Base-by-base conservation (phyloP, 2,888 invertebrate species). In the Protodeltote pygarga region DNA sequence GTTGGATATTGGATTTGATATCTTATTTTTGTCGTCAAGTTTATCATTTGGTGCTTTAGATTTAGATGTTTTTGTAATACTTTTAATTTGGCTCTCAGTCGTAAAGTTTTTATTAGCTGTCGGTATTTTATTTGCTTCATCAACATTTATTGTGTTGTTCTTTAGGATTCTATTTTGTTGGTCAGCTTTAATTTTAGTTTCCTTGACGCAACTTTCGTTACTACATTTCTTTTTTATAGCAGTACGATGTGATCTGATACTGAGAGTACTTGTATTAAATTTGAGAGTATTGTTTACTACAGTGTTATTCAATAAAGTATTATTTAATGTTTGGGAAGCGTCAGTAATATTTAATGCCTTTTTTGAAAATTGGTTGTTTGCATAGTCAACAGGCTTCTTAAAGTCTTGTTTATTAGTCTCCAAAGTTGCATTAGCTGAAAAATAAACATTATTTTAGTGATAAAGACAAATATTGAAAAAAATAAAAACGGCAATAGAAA, bases 201-300 rank as follows among this genome's bases (percentile, higher is more conserved):
- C 23, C 9, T 32, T 32, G 23, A 15, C 16, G 19, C 20, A 32
- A 4, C 58, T 62, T 45, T 65, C 59, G 38, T 59, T 53, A 11
- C 27, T 19, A 13, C 46, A 42, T 53, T 55, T 63, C 2, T 34
- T 51, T 48, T 67, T 67, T 24, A 52, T 69, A n/a, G 52, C 49
- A 31, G 58, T 65, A 10, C 53, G 65, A 38, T 78, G 78, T 10
- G 75, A 71, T 45, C 50, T 67, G 5, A 77, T 29, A 29, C 42
- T 65, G 1, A 71, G 39, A 13, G 46, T 55, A 37, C 54, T 63
- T 9, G 38, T 47, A 34, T 65, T 67, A 9, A 76, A 59, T 42
- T 57, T 73, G n/a, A 58, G 28, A 1, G 58, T 65, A 20, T 21
- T 58, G 21, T 63, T 65, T 14, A 48, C 35, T 4, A 39, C 28